Base-by-base conservation (phyloP, 1,140 invertebrate species). In the Campoletis sonorensis region DNA sequence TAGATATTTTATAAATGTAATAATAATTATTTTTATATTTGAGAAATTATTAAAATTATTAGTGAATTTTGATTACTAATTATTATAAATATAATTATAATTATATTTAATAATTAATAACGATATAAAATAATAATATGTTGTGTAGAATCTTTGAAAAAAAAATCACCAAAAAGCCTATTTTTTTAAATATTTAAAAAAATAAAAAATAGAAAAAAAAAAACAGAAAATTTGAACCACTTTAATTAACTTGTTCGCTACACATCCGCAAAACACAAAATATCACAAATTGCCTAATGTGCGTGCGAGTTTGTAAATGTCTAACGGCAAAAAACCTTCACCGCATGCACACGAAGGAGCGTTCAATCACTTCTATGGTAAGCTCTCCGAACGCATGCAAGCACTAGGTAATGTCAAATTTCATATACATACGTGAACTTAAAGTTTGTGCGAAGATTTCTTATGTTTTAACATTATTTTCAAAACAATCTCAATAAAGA, bases 331-430 rank as follows among this genome's bases (percentile, higher is more conserved):
- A 82, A n/a, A 81, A 80, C 83, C 84, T 91, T 92, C 89, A 89
- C 88, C 88, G 89, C 90, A 91, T 91, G 89, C 90, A 88, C 89
- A 91, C 90, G 86, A 90, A 92, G 91, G 90, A 89, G 85, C 89
- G 87, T 87, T 92, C 83, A 84, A 85, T 89, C 87, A 90, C 83
- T 87, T 94, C 83, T 94, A 93, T 89, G 93, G 92, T 94, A 94
- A 94, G 93, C 90, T 91, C 88, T 89, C 89, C 87, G 89, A 91
- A 91, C 88, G 88, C 87, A 89, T 91, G 90, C 87, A 91, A 88
- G 90, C 90, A 89, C 88, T 92, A 92, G 91, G 92, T 92, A 91
- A 93, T 90, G 85, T 89, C 86, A 23, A 89, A 87, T 90, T 86
- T 90, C 82, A 86, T 86, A 72, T 64, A 54, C 30, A 33, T 30